phyloP scores from a whole-genome alignment of 2,797 vertebrate species.

The Melopsittacus undulatus region DNA sequence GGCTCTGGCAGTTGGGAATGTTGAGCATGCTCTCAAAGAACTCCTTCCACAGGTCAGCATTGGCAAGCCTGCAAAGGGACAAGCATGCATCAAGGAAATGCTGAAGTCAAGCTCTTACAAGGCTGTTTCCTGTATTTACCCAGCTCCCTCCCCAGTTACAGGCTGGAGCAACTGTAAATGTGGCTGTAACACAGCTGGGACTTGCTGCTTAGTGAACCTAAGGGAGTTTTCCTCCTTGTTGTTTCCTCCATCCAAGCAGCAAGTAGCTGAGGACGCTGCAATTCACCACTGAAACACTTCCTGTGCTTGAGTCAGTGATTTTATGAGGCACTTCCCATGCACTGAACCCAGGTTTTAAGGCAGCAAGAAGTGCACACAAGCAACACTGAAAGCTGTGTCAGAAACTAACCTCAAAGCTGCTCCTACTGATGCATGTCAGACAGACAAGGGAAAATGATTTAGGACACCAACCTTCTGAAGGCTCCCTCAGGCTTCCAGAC shows the following conservation, averaged over 20 bases:
- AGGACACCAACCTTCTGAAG: constrained; percentile 83
- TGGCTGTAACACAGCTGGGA: neutral
- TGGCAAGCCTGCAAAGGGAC: constrained; percentile 79
- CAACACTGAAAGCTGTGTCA: neutral
- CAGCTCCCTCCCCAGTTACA: neutral
- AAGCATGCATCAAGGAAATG: neutral
- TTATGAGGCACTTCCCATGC: neutral
- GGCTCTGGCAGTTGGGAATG: constrained; percentile 78
- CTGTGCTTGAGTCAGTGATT: neutral
- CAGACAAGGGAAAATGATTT: neutral
- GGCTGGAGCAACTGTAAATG: neutral
- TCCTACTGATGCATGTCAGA: fast-evolving
- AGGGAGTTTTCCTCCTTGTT: neutral
- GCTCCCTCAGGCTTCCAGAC: constrained; percentile 85
- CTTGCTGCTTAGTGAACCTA: neutral
- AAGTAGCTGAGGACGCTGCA: neutral
- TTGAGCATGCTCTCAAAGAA: constrained; percentile 90
- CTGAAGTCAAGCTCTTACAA: neutral
- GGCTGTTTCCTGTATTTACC: neutral
- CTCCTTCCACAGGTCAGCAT: constrained; percentile 86
- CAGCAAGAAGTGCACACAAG: fast-evolving
- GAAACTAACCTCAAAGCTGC: neutral
- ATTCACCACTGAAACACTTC: neutral
- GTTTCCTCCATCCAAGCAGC: neutral
- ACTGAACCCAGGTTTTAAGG: neutral